Conservation (phyloP, 2,113 vertebrate genomes). For the Gorilla gorilla region DNA sequence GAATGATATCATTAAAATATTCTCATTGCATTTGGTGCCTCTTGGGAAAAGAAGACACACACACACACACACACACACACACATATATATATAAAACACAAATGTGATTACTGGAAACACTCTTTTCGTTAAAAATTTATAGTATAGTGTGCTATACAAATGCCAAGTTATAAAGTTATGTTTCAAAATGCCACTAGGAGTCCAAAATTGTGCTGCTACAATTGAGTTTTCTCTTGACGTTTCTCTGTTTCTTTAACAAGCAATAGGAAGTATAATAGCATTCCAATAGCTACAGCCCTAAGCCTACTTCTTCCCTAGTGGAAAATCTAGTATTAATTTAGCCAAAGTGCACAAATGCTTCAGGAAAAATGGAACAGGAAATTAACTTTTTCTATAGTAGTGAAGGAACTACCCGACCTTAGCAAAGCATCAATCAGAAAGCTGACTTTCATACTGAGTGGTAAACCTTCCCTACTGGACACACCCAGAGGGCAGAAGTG, state of each 20-base stretch:
- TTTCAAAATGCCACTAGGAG: constrained; percentile 62
- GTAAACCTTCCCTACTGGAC: not conserved
- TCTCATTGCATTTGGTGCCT: not conserved
- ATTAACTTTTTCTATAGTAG: constrained; percentile 78
- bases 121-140: constrained; percentile 28
- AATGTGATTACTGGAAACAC: not conserved
- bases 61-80: too few relatives aligned
- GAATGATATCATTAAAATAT: constrained; percentile 9
- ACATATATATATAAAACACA: not conserved
- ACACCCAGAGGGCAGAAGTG: constrained; percentile 2
- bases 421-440: constrained; percentile 22
- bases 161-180: constrained; percentile 45
- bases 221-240: constrained; percentile 59
- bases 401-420: constrained; percentile 51
- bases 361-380: constrained; percentile 80
- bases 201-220: constrained; percentile 46
- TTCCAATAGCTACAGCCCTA: constrained; percentile 74
- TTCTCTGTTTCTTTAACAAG: constrained; percentile 78
- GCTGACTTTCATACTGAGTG: not conserved
- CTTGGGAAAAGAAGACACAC: not conserved
- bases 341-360: constrained; percentile 73
- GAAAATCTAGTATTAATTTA: constrained; percentile 76
- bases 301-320: constrained; percentile 72
- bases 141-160: not conserved
- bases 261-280: constrained; percentile 74